Base-by-base conservation (phyloP, 1,140 invertebrate genomes). In the Drosophila virilis region DNA sequence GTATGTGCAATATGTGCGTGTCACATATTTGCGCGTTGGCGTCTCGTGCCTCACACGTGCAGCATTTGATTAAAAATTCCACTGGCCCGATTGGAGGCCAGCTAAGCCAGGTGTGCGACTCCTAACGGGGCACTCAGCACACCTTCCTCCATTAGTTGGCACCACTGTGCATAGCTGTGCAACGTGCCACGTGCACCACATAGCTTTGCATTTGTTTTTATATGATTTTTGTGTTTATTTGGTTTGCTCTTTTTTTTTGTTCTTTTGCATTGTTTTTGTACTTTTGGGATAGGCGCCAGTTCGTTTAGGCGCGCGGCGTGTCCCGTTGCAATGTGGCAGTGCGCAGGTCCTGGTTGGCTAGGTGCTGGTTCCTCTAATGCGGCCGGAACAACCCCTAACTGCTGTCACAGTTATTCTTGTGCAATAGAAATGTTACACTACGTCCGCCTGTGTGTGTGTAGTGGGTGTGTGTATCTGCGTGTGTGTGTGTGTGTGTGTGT, bases 11-110 rank as follows among this genome's bases (percentile, higher is more conserved):
- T 54, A 40, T 59, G 71, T 57, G 55, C 42, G 69, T 51, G 76
- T 5, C 42, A 72, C 82, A 85, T 85, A 82, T 80, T 81, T 85
- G 82, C 78, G 83, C 82, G 77, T 83, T 74, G 65, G 43, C 50
- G 71, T 60, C 48, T 12, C 50, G 22, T 10, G 12, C 28, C 38
- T 17, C 35, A n/a, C 15, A 40, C 17, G 51, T 35, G 22, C 38
- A 54, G 42, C 45, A 62, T 80, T 85, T 86, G 78, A 86, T 86
- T 86, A 86, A 88, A 86, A 88, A 82, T 86, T 86, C 82, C 82
- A 72, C 46, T 51, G 58, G 50, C 22, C 32, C 32, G 40, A n/a
- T 13, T 45, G 46, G 42, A 45, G 42, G 42, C 42, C 42, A 28
- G 4, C 2, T 28, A 5, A 28, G 22, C 4, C 22, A 28, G 22